Evolutionary conservation across 2,888 invertebrate species (phyloP), one percentile per base, ranked within the genome.

Genomic region (Scaptomyza tumidula): DNA sequence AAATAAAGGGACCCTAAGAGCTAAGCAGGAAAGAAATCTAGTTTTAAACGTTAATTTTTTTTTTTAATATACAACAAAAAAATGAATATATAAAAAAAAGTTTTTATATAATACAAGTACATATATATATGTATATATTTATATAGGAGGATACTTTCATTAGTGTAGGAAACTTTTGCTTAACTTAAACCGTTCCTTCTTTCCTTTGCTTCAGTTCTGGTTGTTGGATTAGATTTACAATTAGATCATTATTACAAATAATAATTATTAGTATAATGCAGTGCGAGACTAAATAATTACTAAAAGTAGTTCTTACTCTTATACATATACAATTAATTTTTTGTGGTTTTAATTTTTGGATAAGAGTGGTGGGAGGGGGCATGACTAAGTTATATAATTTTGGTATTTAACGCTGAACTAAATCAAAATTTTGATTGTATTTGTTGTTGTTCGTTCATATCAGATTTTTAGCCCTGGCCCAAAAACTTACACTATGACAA

Each of bases 161-260:
- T 66, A 46, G 50, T 33, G 46, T 60, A 54, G 27, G 50, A 52
- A 48, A 50, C 49, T 19, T 6, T 53, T 45, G 52, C 60, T 53
- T 63, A 62, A 59, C 35, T 58, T 70, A 74, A 65, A 57, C 70
- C 70, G 31, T 59, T 59, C 54, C 37, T 59, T 53, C 27, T 59
- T 41, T 41, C 10, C 0, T 41, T 10, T 10, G 16, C 16, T 64
- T 76, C 75, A 76, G 75, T 76, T 77, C 75, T 77, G 69, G 70
- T 62, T 65, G n/a, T 68, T 59, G 53, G 69, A 65, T 64, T 61
- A 64, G 24, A 73, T 37, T 58, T 68, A 62, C 11, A 61, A 19
- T 49, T 75, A 57, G 19, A 66, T 64, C 53, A 58, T 27, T 43
- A 43, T 52, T 41, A 41, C 45, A 24, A 59, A 61, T 24, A 24